Evolutionary conservation across 1,140 invertebrate species (phyloP), one percentile per base, ranked within the genome.

Genomic region (Formica selysi): DNA sequence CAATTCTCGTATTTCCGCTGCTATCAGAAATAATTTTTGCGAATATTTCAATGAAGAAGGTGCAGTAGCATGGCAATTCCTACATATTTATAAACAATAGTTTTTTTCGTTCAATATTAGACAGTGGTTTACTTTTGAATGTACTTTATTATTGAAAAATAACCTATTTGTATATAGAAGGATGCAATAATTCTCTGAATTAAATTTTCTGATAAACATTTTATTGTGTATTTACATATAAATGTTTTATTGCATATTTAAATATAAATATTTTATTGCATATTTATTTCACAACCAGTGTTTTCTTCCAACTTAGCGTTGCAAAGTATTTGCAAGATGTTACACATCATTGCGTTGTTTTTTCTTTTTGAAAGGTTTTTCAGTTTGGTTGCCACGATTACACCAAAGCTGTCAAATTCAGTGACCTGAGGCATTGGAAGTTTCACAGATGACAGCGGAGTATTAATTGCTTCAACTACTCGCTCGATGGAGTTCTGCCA

Each of bases 281-380:
- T 64, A 32, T 64, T 64, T 61, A 29, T 61, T 61, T 61, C 59
- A 61, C 22, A 54, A 54, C 19, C 51, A 54, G n/a, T 10, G n/a
- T 59, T 32, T 16, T 64, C 61, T 64, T 64, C 13, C 16, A 64
- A 29, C 29, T 64, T 26, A 32, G 61, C 29, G 13, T 64, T 64
- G 29, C 13, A 64, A 32, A 64, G 61, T 64, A 64, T 16, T 64
- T 64, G 13, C 29, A 64, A 64, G 29, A 64, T 32, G 26, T 64
- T 11, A 26, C 26, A 64, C 61, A 64, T 64, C 5, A 19, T 32
- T 64, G 26, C 13, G 5, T 32, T 64, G 29, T 26, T 64, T 64
- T 32, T 64, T 32, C 29, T 64, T 64, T 64, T 64, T 64, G 61
- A 32, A 32, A 64, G 61, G 13, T 32, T 64, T 62, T 32, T 64